These are phyloP conservation scores for Poecile atricapillus DNA, from an alignment of 2,113 vertebrate genomes.

Conservation along the genomic window DNA sequence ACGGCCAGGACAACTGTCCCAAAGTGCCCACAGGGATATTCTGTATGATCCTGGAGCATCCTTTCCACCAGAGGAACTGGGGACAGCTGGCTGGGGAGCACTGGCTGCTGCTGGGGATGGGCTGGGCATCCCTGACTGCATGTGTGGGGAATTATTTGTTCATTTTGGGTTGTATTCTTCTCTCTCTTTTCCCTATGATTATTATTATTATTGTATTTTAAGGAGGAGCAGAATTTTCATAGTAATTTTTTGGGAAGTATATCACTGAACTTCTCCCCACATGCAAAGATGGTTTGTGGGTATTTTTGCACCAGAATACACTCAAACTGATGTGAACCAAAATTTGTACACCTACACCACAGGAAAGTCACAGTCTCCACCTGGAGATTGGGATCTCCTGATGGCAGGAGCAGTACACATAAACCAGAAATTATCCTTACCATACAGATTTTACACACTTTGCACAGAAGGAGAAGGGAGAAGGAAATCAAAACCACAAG, in stretches of 20 bases:
- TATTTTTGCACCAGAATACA: not conserved
- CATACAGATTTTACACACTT: not conserved
- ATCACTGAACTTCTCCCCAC: not conserved
- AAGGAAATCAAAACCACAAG: not conserved
- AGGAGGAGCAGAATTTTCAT: not conserved
- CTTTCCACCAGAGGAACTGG: accelerated
- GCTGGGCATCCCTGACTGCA: not conserved
- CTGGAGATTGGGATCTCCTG: not conserved
- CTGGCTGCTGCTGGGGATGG: not conserved
- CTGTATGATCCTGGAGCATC: not conserved
- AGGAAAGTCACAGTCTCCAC: not conserved
- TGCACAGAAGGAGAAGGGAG: not conserved
- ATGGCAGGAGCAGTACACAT: not conserved
- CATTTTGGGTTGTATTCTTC: not conserved
- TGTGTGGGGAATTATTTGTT: not conserved
- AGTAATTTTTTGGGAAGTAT: not conserved
- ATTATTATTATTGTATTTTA: not conserved
- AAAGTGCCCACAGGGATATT: not conserved
- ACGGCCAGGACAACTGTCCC: not conserved
- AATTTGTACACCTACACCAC: not conserved
- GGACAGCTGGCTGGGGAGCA: not conserved
- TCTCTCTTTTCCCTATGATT: not conserved
- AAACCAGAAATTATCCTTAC: not conserved
- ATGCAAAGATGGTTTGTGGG: accelerated
- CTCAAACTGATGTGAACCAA: not conserved